phyloP scores from a whole-genome alignment of 2,113 vertebrate species.

The Hippotragus niger region DNA sequence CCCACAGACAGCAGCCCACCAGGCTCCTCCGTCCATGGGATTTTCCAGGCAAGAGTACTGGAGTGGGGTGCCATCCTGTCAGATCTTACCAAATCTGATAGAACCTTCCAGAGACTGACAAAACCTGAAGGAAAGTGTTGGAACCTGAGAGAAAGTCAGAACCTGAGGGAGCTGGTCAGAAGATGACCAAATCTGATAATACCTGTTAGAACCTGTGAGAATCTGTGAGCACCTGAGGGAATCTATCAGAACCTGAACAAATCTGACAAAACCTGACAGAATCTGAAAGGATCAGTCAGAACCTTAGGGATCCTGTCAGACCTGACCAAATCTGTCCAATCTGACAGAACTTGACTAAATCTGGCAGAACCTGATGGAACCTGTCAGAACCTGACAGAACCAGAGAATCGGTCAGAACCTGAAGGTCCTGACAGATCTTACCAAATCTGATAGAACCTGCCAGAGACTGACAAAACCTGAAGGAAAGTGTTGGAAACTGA shows the following conservation, averaged over 20 bases:
- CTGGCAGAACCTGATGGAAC: neutral
- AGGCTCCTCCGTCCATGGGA: too few relatives aligned
- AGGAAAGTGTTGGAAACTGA: neutral
- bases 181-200: neutral
- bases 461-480: neutral
- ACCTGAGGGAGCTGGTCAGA: neutral
- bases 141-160: neutral
- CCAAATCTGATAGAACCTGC: accelerated
- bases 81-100: accelerated
- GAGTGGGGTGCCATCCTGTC: neutral
- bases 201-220: neutral
- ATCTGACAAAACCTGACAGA: neutral
- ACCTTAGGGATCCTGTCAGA: neutral
- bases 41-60: too few relatives aligned
- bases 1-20: too few relatives aligned
- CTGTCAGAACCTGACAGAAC: neutral
- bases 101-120: accelerated
- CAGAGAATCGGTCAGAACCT: neutral
- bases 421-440: neutral
- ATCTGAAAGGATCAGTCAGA: neutral
- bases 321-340: too few relatives aligned
- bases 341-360: too few relatives aligned
- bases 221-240: neutral
- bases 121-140: neutral
- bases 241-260: neutral